These are phyloP conservation scores for Artemia sinica DNA, from an alignment of 2,888 invertebrate species.

Conservation along the genomic window DNA sequence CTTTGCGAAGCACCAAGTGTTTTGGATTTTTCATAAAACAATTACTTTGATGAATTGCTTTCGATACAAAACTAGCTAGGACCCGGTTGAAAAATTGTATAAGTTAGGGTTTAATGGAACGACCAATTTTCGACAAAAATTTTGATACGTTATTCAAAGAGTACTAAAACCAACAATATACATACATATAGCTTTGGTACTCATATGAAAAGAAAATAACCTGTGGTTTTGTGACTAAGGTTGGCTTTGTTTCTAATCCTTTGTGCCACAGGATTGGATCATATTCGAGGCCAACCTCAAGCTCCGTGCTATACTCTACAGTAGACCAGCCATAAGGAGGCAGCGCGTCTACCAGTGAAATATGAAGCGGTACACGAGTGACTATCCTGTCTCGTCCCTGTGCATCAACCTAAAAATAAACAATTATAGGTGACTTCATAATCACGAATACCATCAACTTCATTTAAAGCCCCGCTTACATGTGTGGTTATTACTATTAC, in stretches of 20 bases:
- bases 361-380: constrained; percentile 33
- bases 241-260: constrained; percentile 30
- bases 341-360: constrained; percentile 32
- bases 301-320: constrained; percentile 33
- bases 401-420: constrained; percentile 27
- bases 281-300: constrained; percentile 34
- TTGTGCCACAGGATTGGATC: constrained; percentile 32
- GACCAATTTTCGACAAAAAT: too few relatives aligned
- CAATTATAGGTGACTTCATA: neutral
- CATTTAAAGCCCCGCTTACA: neutral
- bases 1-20: too few relatives aligned
- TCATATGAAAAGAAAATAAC: constrained; percentile 21
- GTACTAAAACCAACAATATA: too few relatives aligned
- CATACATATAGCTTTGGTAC: too few relatives aligned
- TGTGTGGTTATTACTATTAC: too few relatives aligned
- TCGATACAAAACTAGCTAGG: too few relatives aligned
- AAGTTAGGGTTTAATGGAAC: too few relatives aligned
- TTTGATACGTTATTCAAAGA: too few relatives aligned
- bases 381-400: constrained; percentile 31
- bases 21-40: too few relatives aligned
- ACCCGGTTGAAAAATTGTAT: too few relatives aligned
- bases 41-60: too few relatives aligned
- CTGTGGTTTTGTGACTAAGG: constrained; percentile 27
- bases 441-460: constrained; percentile 10
- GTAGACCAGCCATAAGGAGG: constrained; percentile 33